These are phyloP conservation scores for Plemyria rubiginata DNA, from an alignment of 2,888 invertebrate species.

Conservation along the genomic window DNA sequence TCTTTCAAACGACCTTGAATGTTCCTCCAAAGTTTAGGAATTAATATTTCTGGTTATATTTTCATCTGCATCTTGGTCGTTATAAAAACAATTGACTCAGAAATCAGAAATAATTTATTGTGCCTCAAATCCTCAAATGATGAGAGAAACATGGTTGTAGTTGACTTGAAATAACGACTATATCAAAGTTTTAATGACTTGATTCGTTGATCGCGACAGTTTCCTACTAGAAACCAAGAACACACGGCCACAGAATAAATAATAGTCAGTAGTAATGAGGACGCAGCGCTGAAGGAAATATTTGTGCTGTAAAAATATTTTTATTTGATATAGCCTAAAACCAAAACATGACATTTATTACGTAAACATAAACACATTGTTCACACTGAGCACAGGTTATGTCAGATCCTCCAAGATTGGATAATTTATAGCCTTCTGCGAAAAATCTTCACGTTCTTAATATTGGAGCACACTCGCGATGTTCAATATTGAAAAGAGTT, in stretches of 20 bases:
- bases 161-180: conserved; percentile 12
- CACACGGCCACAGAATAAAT: too few species aligned
- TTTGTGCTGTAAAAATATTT: neutral
- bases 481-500: conserved; percentile 51
- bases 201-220: conserved; percentile 5
- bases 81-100: conserved; percentile 12
- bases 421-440: conserved; percentile 34
- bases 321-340: neutral
- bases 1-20: conserved; percentile 10
- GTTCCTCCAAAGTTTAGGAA: conserved; percentile 15
- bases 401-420: conserved; percentile 11
- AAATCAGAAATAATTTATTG: too few species aligned
- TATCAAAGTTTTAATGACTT: conserved; percentile 10
- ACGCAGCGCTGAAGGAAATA: neutral
- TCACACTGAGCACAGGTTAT: conserved; percentile 9
- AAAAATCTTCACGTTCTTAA: conserved; percentile 65
- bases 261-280: too few species aligned
- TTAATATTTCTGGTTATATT: conserved; percentile 16
- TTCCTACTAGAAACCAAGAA: neutral
- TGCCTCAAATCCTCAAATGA: conserved; percentile 11
- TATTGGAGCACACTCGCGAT: conserved; percentile 56
- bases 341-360: neutral
- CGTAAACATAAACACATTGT: neutral
- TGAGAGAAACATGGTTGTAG: conserved; percentile 14
- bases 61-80: conserved; percentile 3